Conservation (phyloP, 2,888 invertebrate species). For the Smittia sp. region DNA sequence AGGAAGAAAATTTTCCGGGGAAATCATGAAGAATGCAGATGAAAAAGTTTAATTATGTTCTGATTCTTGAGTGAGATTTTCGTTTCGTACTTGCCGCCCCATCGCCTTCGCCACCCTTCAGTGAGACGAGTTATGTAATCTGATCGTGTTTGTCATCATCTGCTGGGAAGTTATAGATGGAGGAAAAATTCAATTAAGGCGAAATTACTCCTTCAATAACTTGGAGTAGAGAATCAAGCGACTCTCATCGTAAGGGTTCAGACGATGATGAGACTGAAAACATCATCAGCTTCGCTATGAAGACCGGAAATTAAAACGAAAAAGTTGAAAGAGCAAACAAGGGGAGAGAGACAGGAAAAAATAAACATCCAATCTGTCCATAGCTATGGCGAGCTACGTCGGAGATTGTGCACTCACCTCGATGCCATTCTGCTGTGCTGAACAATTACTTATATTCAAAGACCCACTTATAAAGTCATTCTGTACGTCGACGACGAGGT, state of each 20-base stretch:
- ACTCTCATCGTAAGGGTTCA: not conserved
- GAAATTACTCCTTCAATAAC: conserved; percentile 2
- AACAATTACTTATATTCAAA: conserved; percentile 87
- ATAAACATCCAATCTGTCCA: conserved; percentile 36
- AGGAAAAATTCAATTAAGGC: not conserved
- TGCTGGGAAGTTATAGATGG: not conserved
- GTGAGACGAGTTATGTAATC: not conserved
- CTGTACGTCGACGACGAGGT: conserved; percentile 94
- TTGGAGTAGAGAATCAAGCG: not conserved
- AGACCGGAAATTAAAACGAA: conserved; percentile 38
- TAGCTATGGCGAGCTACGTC: not conserved
- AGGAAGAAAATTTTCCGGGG: not conserved
- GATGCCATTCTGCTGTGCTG: conserved; percentile 84
- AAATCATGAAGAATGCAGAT: not conserved
- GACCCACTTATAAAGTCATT: conserved; percentile 97
- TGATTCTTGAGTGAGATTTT: not conserved
- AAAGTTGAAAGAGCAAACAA: conserved; percentile 19
- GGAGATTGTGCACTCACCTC: conserved; percentile 59
- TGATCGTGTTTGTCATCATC: conserved; percentile 1
- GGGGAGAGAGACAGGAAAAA: conserved; percentile 5
- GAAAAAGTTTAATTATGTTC: conserved; percentile 21
- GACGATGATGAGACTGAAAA: conserved; percentile 2
- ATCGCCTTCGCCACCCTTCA: not conserved
- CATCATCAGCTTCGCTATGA: not conserved
- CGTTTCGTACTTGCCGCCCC: not conserved